Evolutionary conservation across 2,113 vertebrate species (phyloP).

Genomic region (Anolis sagrei): DNA sequence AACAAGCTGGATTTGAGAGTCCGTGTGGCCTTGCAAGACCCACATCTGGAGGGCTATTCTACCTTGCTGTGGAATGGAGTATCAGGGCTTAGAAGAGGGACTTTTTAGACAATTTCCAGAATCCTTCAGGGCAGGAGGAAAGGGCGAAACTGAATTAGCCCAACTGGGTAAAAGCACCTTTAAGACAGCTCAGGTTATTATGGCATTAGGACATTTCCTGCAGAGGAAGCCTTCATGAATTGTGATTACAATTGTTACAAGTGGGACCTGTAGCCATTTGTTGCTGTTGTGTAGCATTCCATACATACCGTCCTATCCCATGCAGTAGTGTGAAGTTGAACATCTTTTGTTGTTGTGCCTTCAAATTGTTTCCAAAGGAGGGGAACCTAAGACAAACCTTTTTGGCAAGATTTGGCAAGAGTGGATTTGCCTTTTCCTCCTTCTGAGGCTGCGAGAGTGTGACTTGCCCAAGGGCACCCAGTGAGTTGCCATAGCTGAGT

Average conservation of each 20-base stretch:
- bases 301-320: background rate
- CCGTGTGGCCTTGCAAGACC: background rate
- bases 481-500: too few species aligned
- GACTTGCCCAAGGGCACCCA: too few species aligned
- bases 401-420: too few species aligned
- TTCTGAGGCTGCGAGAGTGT: too few species aligned
- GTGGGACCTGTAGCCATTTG: background rate
- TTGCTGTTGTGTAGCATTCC: background rate
- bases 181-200: background rate
- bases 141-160: background rate
- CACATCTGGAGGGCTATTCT: background rate
- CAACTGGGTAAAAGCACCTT: accelerated
- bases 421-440: too few species aligned
- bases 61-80: background rate
- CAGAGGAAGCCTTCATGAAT: background rate
- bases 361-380: too few species aligned
- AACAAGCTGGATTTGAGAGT: background rate
- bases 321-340: too few species aligned
- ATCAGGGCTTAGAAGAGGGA: too few species aligned
- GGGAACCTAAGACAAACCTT: too few species aligned
- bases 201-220: background rate
- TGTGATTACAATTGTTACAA: background rate
- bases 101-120: too few species aligned
- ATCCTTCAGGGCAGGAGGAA: background rate
- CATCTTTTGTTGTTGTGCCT: too few species aligned